A percentile compares a stretch with the other conserved stretches of the same genome.
These are phyloP conservation scores for Tetragonula clypearis DNA, from an alignment of 1,140 invertebrate species.

Conservation along the genomic window DNA sequence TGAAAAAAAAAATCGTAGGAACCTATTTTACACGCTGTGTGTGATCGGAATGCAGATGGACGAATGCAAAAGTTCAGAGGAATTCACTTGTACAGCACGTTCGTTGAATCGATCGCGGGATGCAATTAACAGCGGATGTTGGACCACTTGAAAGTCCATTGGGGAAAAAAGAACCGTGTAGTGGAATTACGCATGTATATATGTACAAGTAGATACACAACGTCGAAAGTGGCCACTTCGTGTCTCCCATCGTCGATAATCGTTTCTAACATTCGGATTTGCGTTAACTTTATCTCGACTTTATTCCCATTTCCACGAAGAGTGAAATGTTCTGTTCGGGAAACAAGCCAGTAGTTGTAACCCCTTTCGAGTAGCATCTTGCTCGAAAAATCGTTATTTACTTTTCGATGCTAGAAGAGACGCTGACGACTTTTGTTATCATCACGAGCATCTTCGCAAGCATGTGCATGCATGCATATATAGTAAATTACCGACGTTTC, in stretches of 20 bases:
- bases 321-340: no score
- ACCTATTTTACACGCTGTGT: no score
- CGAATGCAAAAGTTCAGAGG: conserved; percentile 10
- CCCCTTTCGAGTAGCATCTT: no score
- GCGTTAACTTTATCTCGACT: not conserved
- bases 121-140: conserved; percentile 53
- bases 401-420: not conserved
- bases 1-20: no score
- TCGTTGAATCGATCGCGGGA: conserved; percentile 61
- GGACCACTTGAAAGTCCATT: conserved; percentile 43
- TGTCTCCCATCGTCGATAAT: conserved; percentile 19
- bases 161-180: conserved; percentile 1
- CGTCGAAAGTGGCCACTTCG: conserved; percentile 37
- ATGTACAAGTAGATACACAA: not conserved
- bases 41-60: not conserved
- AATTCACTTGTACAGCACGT: conserved; percentile 33
- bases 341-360: not conserved
- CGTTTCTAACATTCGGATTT: conserved; percentile 23
- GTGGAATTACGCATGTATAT: conserved; percentile 10
- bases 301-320: not conserved
- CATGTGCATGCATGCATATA: no score
- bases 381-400: not conserved
- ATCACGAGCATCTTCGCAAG: no score
- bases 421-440: no score
- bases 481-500: no score